These are phyloP conservation scores for Phortica magna DNA, from an alignment of 2,888 invertebrate species.

Conservation along the genomic window DNA sequence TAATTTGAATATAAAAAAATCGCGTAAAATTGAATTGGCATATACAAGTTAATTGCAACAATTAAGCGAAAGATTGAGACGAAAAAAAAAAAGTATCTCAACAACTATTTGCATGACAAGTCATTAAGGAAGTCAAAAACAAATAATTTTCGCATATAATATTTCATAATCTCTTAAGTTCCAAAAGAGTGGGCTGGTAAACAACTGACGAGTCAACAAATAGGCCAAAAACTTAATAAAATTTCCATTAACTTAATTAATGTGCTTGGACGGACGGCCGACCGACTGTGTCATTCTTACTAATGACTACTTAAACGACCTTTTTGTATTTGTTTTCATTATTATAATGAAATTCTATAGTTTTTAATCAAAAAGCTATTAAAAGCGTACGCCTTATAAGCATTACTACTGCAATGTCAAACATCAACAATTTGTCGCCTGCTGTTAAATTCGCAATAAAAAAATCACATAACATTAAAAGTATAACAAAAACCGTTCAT, in stretches of 20 bases:
- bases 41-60: too few species aligned
- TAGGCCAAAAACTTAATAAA: slow-evolving; percentile 56
- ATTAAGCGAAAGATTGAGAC: too few species aligned
- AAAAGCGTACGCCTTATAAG: slow-evolving; percentile 59
- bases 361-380: slow-evolving; percentile 70
- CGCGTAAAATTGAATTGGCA: too few species aligned
- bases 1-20: too few species aligned
- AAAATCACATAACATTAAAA: slow-evolving; percentile 64
- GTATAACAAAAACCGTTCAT: slow-evolving; percentile 49
- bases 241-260: slow-evolving; percentile 71
- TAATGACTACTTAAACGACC: slow-evolving; percentile 60
- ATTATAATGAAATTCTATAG: slow-evolving; percentile 60
- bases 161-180: too few species aligned
- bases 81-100: not conserved
- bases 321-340: not conserved
- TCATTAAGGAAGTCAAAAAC: too few species aligned
- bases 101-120: not conserved
- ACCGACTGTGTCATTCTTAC: slow-evolving; percentile 42
- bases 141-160: too few species aligned
- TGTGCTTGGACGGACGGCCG: slow-evolving; percentile 39
- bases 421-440: slow-evolving; percentile 68
- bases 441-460: slow-evolving; percentile 66
- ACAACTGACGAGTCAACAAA: not conserved
- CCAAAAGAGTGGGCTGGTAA: not conserved
- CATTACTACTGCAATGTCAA: slow-evolving; percentile 43